A percentile compares a stretch with the other conserved stretches of the same genome.
These are phyloP conservation scores for Cuniculus paca DNA, from an alignment of 2,797 vertebrate species.

Conservation along the genomic window DNA sequence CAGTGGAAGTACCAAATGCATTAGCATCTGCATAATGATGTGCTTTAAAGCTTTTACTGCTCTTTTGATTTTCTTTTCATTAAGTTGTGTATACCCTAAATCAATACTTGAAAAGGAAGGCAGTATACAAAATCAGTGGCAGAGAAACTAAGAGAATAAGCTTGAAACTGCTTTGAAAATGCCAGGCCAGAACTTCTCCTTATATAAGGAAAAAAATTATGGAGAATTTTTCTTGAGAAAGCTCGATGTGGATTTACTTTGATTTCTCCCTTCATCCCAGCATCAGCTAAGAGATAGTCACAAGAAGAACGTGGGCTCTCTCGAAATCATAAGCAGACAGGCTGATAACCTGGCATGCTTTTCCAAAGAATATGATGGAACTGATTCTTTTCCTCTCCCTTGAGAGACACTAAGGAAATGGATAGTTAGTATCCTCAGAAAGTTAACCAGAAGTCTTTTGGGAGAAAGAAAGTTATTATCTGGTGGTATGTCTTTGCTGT, in stretches of 20 bases:
- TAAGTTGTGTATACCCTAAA: conserved; percentile 35
- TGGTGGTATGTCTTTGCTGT: neutral
- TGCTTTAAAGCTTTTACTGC: conserved; percentile 40
- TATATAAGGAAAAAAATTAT: neutral
- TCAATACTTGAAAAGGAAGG: neutral
- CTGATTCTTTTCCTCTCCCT: neutral
- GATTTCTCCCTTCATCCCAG: neutral
- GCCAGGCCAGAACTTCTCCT: neutral
- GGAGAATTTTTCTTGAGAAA: neutral
- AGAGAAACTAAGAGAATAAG: neutral
- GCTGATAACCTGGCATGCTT: conserved; percentile 1
- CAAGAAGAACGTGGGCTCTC: neutral
- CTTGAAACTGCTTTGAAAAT: neutral
- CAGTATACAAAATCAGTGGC: neutral
- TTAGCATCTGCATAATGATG: conserved; percentile 35
- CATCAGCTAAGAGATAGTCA: neutral
- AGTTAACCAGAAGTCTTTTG: neutral
- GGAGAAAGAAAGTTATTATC: neutral
- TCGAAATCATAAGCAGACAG: conserved; percentile 27
- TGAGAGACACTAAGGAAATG: neutral
- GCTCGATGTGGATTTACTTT: neutral
- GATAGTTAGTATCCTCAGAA: neutral
- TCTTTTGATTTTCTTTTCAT: conserved; percentile 62
- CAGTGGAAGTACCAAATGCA: neutral
- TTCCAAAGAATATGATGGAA: neutral